These are phyloP conservation scores for Rhamnusium bicolor DNA, from an alignment of 2,888 invertebrate species.

Conservation along the genomic window DNA sequence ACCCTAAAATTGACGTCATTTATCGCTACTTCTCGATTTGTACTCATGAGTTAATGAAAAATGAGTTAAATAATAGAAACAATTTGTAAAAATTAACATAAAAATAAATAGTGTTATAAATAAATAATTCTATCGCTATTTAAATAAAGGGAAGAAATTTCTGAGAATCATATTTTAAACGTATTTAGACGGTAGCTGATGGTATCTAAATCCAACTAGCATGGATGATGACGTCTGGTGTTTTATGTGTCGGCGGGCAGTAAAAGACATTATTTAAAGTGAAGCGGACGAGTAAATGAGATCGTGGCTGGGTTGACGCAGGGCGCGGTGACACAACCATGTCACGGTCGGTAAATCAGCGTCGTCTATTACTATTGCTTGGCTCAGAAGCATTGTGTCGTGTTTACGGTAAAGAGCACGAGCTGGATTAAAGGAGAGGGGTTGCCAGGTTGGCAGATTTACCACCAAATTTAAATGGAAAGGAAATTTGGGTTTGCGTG, in stretches of 20 bases:
- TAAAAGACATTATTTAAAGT: slow-evolving; percentile 48
- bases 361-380: slow-evolving; percentile 41
- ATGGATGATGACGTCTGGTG: slow-evolving; percentile 21
- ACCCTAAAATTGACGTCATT: no score
- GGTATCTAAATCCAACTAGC: slow-evolving; percentile 8
- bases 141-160: not conserved
- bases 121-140: no score
- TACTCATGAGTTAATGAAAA: no score
- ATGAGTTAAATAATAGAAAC: no score
- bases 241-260: slow-evolving; percentile 35
- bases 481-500: slow-evolving; percentile 12
- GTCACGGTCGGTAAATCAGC: slow-evolving; percentile 57
- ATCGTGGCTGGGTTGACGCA: slow-evolving; percentile 48
- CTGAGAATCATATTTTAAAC: not conserved
- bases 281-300: slow-evolving; percentile 48
- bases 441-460: slow-evolving; percentile 13
- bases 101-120: no score
- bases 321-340: slow-evolving; percentile 50
- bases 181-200: not conserved
- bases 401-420: slow-evolving; percentile 31
- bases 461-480: slow-evolving; percentile 10
- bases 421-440: not conserved
- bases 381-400: not conserved
- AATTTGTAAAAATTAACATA: no score
- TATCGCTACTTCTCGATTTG: no score